Evolutionary conservation across 2,888 invertebrate genomes (phyloP).

Genomic region (Drosophila borealis): DNA sequence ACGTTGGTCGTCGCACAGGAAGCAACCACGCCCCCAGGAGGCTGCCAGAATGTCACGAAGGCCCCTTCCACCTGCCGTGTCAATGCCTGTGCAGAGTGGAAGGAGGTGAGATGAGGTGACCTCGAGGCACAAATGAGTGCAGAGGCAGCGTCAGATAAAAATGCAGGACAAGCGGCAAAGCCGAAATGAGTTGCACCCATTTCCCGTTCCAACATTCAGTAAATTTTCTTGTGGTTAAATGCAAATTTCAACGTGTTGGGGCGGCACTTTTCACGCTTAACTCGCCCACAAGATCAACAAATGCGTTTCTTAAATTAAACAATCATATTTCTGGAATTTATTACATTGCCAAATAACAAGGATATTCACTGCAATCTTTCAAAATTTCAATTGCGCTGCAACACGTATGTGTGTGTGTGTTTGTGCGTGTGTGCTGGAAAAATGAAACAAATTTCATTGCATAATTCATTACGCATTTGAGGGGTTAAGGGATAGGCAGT

Average conservation of each 20-base stretch:
- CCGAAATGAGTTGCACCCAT: slow-evolving; percentile 40
- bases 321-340: slow-evolving; percentile 64
- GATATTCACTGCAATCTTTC: slow-evolving; percentile 45
- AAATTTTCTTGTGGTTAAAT: slow-evolving; percentile 43
- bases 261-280: slow-evolving; percentile 9
- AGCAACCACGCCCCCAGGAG: slow-evolving; percentile 28
- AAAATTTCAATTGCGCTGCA: slow-evolving; percentile 61
- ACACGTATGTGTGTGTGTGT: slow-evolving; percentile 13
- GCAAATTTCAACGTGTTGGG: slow-evolving; percentile 18
- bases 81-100: not conserved
- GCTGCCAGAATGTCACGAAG: slow-evolving; percentile 12
- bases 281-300: slow-evolving; percentile 23
- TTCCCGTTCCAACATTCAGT: slow-evolving; percentile 11
- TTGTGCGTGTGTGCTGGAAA: slow-evolving; percentile 34
- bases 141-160: slow-evolving; percentile 21
- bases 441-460: slow-evolving; percentile 77
- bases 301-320: slow-evolving; percentile 60
- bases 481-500: not conserved
- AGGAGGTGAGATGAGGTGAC: slow-evolving; percentile 20
- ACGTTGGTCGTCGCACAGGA: slow-evolving; percentile 41
- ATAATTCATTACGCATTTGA: slow-evolving; percentile 68
- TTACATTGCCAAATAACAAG: slow-evolving; percentile 22
- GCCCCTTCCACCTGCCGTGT: not conserved
- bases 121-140: slow-evolving; percentile 51
- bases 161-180: slow-evolving; percentile 21